phyloP scores from a whole-genome alignment of 2,113 vertebrate genomes.

The Xiphophorus couchianus region DNA sequence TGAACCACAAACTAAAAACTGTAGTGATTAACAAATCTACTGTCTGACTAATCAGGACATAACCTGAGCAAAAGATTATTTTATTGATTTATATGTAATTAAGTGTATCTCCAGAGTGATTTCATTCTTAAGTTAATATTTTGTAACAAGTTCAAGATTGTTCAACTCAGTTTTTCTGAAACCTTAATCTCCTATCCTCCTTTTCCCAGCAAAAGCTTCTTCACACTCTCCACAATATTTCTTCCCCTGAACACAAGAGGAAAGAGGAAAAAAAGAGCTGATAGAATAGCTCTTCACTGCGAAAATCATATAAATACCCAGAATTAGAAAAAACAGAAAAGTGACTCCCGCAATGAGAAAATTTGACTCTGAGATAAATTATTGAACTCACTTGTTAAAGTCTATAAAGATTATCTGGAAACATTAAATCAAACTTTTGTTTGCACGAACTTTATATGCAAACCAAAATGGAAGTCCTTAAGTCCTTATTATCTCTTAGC shows the following conservation, averaged over 20 bases:
- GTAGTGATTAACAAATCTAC: neutral
- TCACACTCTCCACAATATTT: constrained; percentile 12
- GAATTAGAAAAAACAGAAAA: neutral
- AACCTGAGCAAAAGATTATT: too few relatives aligned
- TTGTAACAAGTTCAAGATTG: neutral
- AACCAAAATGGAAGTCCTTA: constrained; percentile 2
- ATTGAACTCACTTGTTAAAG: constrained; percentile 1
- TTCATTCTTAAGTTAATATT: neutral
- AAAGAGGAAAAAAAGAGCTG: neutral
- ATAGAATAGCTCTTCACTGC: neutral
- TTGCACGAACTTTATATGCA: neutral
- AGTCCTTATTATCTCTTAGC: neutral
- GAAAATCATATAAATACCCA: neutral
- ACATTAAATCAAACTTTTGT: neutral
- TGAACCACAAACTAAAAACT: neutral
- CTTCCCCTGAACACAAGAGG: constrained; percentile 5
- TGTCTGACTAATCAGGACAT: neutral
- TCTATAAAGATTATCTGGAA: constrained; percentile 9
- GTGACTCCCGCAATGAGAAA: neutral
- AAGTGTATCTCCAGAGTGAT: neutral
- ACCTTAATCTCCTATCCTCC: constrained; percentile 18
- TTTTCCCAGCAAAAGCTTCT: constrained; percentile 15
- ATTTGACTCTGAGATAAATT: constrained; percentile 1
- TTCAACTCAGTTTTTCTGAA: neutral
- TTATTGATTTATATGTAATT: too few relatives aligned